phyloP scores from a whole-genome alignment of 2,113 vertebrate genomes.

The Empidonax alnorum region DNA sequence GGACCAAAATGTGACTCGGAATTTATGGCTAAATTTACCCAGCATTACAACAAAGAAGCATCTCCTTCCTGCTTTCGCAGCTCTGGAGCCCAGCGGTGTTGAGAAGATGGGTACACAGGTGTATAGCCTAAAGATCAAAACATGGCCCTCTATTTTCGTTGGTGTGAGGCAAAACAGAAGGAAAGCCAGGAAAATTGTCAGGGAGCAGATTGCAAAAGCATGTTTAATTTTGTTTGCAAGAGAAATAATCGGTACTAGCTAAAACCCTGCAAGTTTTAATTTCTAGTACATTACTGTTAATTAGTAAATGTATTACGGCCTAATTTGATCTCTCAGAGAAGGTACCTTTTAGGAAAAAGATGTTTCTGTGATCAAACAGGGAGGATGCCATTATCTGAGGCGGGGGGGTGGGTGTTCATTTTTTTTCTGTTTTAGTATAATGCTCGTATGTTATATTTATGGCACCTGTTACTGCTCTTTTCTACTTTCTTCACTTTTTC shows the following conservation, averaged over 20 bases:
- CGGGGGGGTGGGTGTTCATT: rapidly evolving
- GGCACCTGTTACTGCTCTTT: not conserved
- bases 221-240: conserved; percentile 35
- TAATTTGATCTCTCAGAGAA: conserved; percentile 8
- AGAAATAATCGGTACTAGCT: not conserved
- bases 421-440: not conserved
- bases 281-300: conserved; percentile 15
- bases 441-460: rapidly evolving
- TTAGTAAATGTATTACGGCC: not conserved
- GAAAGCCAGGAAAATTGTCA: not conserved
- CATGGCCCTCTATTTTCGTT: not conserved
- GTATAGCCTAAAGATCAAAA: conserved; percentile 22
- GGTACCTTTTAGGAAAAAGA: not conserved
- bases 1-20: not conserved
- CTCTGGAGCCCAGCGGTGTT: not conserved
- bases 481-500: not conserved
- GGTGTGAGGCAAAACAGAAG: conserved; percentile 28
- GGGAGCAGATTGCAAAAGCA: conserved; percentile 43
- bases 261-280: conserved; percentile 13
- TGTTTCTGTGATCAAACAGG: not conserved
- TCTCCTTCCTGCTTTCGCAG: not conserved
- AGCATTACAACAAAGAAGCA: not conserved
- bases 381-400: not conserved
- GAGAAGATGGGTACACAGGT: not conserved
- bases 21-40: not conserved